Evolutionary conservation across 2,113 vertebrate species (phyloP), one percentile per base, ranked within the genome.

Genomic region (Gymnorhina tibicen): DNA sequence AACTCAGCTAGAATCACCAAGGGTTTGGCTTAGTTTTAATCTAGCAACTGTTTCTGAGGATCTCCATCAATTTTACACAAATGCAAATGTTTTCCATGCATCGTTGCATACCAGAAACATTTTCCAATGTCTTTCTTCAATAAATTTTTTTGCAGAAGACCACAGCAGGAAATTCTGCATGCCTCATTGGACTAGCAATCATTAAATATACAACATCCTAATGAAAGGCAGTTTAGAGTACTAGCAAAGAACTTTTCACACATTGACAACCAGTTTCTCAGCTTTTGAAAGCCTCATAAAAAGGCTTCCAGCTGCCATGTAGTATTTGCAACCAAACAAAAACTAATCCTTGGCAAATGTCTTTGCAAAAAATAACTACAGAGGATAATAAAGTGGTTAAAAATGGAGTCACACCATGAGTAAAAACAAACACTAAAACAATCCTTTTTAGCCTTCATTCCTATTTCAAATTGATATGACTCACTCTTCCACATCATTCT

Each of bases 161-260:
- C 88, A 39, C 95, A 95, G 97, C 89, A 76, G 55, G 97, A 89
- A 92, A 91, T 95, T 88, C 93, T 93, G 86, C 93, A 96, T 64
- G 73, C 95, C 96, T 96, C 97, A 94, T 89, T 95, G 97, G 96
- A 85, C 80, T 55, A 97, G 95, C 95, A 94, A 67, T 95, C 82
- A 35, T 93, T 95, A 96, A 95, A 97, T 97, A 95, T 59, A 95
- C 92, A 95, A 91, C 72, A 79, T 76, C 86, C 95, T 97, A 97
- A 97, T 93, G 95, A 96, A 97, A 97, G 81, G 87, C 69, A 85
- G 86, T 88, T 91, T 80, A 76, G 33, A 74, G 78, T 82, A 96
- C 84, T 56, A 81, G 94, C 42, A 88, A 91, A 96, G 67, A 94
- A 56, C 81, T 93, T 97, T 96, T 90, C 97, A 95, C 93, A 96